A percentile compares a stretch with the other conserved stretches of the same genome.
These are phyloP conservation scores for Leptestheria dahalacensis DNA, from an alignment of 1,140 invertebrate genomes.

Conservation along the genomic window DNA sequence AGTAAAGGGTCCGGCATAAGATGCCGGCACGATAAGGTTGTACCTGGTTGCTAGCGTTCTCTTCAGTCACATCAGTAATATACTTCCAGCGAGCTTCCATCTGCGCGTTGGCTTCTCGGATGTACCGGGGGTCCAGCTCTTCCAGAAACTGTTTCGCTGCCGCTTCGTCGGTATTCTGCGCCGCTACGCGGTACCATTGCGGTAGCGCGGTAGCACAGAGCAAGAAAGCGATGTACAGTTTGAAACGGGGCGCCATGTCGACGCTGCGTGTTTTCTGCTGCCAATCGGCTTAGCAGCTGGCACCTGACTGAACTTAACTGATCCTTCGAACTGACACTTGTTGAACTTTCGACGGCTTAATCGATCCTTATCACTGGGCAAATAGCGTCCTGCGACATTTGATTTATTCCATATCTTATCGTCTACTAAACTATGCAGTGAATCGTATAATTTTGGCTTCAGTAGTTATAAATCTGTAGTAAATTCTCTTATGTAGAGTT, in stretches of 20 bases:
- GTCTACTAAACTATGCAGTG: too few relatives aligned
- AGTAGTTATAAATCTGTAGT: too few relatives aligned
- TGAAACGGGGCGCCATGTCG: neutral
- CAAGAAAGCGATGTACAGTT: neutral
- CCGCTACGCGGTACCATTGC: neutral
- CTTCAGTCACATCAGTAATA: slow-evolving; percentile 22
- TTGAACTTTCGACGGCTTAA: too few relatives aligned
- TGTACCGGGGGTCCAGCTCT: slow-evolving; percentile 16
- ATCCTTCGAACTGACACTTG: too few relatives aligned
- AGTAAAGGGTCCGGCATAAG: neutral
- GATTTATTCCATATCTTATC: too few relatives aligned
- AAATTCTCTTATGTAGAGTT: too few relatives aligned
- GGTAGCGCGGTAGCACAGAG: neutral
- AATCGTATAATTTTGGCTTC: too few relatives aligned
- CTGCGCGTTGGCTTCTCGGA: slow-evolving; percentile 17
- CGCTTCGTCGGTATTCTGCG: slow-evolving; percentile 16
- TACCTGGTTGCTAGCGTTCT: slow-evolving; percentile 14
- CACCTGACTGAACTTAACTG: neutral
- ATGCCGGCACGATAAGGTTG: neutral
- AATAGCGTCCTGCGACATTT: too few relatives aligned
- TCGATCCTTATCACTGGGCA: too few relatives aligned
- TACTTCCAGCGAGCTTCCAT: slow-evolving; percentile 22
- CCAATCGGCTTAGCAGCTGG: neutral
- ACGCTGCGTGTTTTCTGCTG: neutral
- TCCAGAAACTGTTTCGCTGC: slow-evolving; percentile 18